Percentiles rank a stretch among this genome's conserved stretches.
These are phyloP conservation scores for Leptopterna dolabrata DNA, from an alignment of 2,888 invertebrate species.

Conservation along the genomic window DNA sequence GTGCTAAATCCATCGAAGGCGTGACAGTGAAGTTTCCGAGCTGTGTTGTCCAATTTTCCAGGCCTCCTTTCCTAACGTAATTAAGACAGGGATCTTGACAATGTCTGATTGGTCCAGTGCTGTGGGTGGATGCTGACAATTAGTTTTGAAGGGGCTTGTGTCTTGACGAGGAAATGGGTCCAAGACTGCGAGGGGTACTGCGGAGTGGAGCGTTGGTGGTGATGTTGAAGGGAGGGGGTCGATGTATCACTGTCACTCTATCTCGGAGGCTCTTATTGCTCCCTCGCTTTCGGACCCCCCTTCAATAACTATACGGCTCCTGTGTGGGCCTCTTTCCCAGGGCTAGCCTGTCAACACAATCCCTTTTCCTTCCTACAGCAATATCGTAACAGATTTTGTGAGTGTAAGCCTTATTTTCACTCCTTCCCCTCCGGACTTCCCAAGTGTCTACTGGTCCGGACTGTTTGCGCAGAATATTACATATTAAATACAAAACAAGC, in stretches of 20 bases:
- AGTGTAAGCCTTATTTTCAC: conserved; percentile 12
- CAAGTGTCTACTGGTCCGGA: neutral
- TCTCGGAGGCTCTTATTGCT: conserved; percentile 48
- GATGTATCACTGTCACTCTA: conserved; percentile 56
- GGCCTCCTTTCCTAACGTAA: neutral
- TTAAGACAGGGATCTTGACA: conserved; percentile 28
- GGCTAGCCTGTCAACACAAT: conserved; percentile 32
- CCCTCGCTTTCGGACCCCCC: conserved; percentile 44
- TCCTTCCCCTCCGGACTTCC: neutral
- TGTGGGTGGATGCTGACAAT: conserved; percentile 36
- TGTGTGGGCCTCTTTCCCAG: conserved; percentile 6
- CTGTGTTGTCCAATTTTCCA: neutral
- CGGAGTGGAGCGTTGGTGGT: neutral
- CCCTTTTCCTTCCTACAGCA: conserved; percentile 42
- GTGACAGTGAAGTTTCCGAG: neutral
- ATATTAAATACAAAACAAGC: neutral
- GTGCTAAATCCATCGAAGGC: neutral
- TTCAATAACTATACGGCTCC: conserved; percentile 30
- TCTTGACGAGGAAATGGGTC: conserved; percentile 33
- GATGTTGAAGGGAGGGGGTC: neutral
- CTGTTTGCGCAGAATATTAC: neutral
- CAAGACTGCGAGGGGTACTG: neutral
- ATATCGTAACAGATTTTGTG: conserved; percentile 31
- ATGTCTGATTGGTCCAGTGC: conserved; percentile 5
- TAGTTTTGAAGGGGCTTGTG: conserved; percentile 32